These are phyloP conservation scores for Megathymus violae DNA, from an alignment of 1,140 invertebrate genomes.

Conservation along the genomic window DNA sequence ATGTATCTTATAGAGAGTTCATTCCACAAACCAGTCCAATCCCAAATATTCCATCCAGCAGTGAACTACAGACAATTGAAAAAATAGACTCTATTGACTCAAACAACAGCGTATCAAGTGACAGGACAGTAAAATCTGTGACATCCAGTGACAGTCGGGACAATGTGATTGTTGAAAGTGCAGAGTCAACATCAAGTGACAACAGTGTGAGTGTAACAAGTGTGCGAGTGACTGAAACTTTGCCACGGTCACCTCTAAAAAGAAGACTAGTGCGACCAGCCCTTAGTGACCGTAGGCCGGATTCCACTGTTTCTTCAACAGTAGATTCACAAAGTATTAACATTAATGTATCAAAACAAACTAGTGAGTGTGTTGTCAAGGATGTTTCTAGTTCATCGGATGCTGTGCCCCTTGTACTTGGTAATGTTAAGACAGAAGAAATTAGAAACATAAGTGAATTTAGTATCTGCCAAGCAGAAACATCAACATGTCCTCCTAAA, in stretches of 20 bases:
- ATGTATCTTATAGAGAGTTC: conserved; percentile 50
- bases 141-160: conserved; percentile 73
- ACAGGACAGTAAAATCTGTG: conserved; percentile 73
- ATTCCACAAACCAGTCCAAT: conserved; percentile 43
- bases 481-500: conserved; percentile 69
- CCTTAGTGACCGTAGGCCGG: conserved; percentile 64
- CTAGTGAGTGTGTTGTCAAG: conserved; percentile 66
- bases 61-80: conserved; percentile 60
- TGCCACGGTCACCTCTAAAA: conserved; percentile 60
- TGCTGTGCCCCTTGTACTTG: conserved; percentile 65
- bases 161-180: conserved; percentile 75
- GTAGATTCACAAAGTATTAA: conserved; percentile 64
- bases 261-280: conserved; percentile 65
- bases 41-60: conserved; percentile 68
- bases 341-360: conserved; percentile 52
- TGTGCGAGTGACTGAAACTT: conserved; percentile 44
- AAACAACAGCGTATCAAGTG: conserved; percentile 59
- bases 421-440: conserved; percentile 71
- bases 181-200: conserved; percentile 76
- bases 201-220: conserved; percentile 69
- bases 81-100: conserved; percentile 53
- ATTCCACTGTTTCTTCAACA: conserved; percentile 76
- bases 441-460: conserved; percentile 76
- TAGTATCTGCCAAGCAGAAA: conserved; percentile 80
- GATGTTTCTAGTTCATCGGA: conserved; percentile 80